These are phyloP conservation scores for Scaptodrosophila lebanonensis DNA, from an alignment of 1,140 invertebrate species.

Conservation along the genomic window DNA sequence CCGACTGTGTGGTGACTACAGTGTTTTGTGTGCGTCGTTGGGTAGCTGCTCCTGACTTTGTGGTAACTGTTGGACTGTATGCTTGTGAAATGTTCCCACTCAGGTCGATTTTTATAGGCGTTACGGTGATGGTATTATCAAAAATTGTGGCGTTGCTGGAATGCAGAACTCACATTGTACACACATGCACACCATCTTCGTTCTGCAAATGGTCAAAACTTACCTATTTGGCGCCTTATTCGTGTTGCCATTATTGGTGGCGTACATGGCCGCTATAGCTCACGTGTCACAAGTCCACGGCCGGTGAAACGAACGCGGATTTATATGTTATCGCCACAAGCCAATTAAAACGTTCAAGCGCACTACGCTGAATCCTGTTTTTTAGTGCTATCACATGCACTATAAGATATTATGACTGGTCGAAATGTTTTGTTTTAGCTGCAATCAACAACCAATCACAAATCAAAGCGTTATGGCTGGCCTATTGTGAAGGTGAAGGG, in stretches of 20 bases:
- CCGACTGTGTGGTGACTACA: constrained; percentile 23
- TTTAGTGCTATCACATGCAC: too few relatives aligned
- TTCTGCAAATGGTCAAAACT: constrained; percentile 10
- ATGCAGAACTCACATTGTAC: background rate
- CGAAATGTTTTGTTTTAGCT: too few relatives aligned
- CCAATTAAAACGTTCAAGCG: too few relatives aligned
- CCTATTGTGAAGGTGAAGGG: background rate
- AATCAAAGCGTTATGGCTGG: background rate
- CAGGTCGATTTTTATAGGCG: constrained; percentile 60
- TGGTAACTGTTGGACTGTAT: background rate
- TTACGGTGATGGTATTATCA: constrained; percentile 64
- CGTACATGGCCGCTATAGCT: constrained; percentile 56
- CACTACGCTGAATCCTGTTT: too few relatives aligned
- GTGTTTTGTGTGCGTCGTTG: constrained; percentile 33
- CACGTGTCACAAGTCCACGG: constrained; percentile 5
- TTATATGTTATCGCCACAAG: too few relatives aligned
- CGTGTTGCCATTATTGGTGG: constrained; percentile 59
- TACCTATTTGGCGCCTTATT: constrained; percentile 71
- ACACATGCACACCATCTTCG: background rate
- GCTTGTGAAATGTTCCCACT: constrained; percentile 19
- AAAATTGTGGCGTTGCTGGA: constrained; percentile 58
- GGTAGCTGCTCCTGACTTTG: constrained; percentile 9
- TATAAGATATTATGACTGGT: too few relatives aligned
- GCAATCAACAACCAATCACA: background rate
- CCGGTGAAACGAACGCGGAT: too few relatives aligned